These are phyloP conservation scores for Ctenopoma multispine DNA, from an alignment of 2,797 vertebrate genomes.

Conservation along the genomic window DNA sequence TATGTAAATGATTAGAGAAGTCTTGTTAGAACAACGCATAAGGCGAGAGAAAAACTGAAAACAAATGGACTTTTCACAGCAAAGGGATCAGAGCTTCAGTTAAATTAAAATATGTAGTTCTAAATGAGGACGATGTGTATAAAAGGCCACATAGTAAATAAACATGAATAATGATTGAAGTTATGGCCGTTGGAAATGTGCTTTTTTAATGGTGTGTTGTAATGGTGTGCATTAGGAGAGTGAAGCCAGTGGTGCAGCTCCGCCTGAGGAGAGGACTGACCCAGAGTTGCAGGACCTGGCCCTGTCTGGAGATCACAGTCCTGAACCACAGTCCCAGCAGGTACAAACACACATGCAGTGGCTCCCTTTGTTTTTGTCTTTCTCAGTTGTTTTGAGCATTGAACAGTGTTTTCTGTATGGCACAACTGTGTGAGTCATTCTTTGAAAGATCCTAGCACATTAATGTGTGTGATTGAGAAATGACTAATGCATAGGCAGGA, in stretches of 20 bases:
- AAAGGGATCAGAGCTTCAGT: no score
- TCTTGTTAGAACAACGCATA: no score
- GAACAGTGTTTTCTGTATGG: background rate
- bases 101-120: no score
- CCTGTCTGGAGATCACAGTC: constrained; percentile 81
- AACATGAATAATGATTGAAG: no score
- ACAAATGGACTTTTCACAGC: no score
- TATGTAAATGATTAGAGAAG: no score
- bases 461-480: background rate
- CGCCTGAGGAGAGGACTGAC: constrained; percentile 78
- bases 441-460: background rate
- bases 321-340: constrained; percentile 76
- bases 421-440: background rate
- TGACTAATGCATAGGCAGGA: background rate
- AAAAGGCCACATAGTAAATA: no score
- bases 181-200: no score
- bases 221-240: constrained; percentile 75
- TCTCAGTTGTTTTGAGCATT: background rate
- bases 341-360: constrained; percentile 57
- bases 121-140: no score
- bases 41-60: no score
- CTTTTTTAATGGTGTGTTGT: background rate
- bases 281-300: constrained; percentile 79
- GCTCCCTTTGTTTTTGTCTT: background rate
- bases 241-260: constrained; percentile 75